A percentile compares a stretch with the other conserved stretches of the same genome.
phyloP scores from a whole-genome alignment of 2,888 invertebrate species.

The Drosophila bunnanda region DNA sequence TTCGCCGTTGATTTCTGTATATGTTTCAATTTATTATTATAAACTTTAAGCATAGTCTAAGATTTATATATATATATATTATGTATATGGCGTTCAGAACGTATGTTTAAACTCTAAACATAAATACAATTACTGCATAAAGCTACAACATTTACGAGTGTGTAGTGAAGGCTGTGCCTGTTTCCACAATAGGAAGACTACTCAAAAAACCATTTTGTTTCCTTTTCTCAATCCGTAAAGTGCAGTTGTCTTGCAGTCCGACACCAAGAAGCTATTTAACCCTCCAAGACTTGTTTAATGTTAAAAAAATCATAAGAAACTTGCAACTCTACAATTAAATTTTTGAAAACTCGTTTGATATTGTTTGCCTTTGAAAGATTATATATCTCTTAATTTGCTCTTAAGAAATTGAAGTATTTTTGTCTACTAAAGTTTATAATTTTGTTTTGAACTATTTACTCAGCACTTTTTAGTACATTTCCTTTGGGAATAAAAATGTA shows the following conservation, averaged over 20 bases:
- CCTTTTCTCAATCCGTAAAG: slow-evolving; percentile 19
- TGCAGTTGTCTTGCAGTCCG: slow-evolving; percentile 18
- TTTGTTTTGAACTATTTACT: background rate
- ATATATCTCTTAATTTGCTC: background rate
- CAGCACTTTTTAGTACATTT: background rate
- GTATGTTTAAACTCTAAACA: slow-evolving; percentile 60
- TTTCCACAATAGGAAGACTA: slow-evolving; percentile 47
- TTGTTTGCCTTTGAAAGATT: background rate
- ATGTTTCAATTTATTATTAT: slow-evolving; percentile 73
- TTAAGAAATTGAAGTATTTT: background rate
- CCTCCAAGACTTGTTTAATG: slow-evolving; percentile 21
- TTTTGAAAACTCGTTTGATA: background rate
- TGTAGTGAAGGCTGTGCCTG: slow-evolving; percentile 59
- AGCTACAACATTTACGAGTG: slow-evolving; percentile 54
- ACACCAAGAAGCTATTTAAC: slow-evolving; percentile 29
- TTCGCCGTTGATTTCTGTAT: slow-evolving; percentile 57
- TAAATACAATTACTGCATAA: slow-evolving; percentile 68
- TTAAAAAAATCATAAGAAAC: background rate
- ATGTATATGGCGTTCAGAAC: slow-evolving; percentile 76
- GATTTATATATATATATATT: slow-evolving; percentile 47
- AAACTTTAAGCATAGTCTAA: slow-evolving; percentile 67
- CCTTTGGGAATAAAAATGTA: background rate
- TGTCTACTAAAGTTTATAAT: background rate
- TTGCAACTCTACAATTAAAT: too few relatives aligned
- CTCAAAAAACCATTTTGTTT: slow-evolving; percentile 26